These are phyloP conservation scores for Drosophila picticornis DNA, from an alignment of 2,888 invertebrate genomes.

Conservation along the genomic window DNA sequence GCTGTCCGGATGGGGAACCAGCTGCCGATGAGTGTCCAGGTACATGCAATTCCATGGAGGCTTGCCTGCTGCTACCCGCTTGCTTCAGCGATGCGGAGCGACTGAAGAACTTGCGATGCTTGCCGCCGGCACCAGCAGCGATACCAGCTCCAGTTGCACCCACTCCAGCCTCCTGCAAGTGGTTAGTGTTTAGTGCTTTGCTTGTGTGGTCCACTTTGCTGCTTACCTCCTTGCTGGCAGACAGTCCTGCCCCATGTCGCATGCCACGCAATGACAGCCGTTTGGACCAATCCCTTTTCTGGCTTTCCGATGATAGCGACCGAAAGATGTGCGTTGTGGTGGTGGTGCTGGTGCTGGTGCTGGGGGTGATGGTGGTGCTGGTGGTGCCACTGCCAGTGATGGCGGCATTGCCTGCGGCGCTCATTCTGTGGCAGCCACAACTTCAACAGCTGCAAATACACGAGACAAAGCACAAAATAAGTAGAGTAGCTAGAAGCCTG, in stretches of 20 bases:
- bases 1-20: slow-evolving; percentile 47
- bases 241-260: slow-evolving; percentile 87
- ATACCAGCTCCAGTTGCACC: background rate
- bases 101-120: slow-evolving; percentile 85
- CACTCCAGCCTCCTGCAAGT: slow-evolving; percentile 27
- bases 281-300: slow-evolving; percentile 90
- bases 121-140: slow-evolving; percentile 30
- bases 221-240: slow-evolving; percentile 84
- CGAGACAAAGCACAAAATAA: background rate
- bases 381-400: slow-evolving; percentile 32
- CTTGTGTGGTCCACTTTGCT: slow-evolving; percentile 24
- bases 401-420: slow-evolving; percentile 53
- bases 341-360: background rate
- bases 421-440: slow-evolving; percentile 53
- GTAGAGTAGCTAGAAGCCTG: slow-evolving; percentile 12
- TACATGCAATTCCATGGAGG: slow-evolving; percentile 83
- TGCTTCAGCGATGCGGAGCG: slow-evolving; percentile 88
- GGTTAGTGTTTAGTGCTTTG: slow-evolving; percentile 5
- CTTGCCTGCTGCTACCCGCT: slow-evolving; percentile 82
- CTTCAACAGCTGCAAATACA: slow-evolving; percentile 24
- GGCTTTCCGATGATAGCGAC: slow-evolving; percentile 89
- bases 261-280: slow-evolving; percentile 90
- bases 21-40: slow-evolving; percentile 66
- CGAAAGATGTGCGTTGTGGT: slow-evolving; percentile 86
- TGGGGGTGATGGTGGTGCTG: background rate